A percentile compares a stretch with the other conserved stretches of the same genome.
Conservation (phyloP, 2,888 invertebrate species). For the Quadroppia sp. region DNA sequence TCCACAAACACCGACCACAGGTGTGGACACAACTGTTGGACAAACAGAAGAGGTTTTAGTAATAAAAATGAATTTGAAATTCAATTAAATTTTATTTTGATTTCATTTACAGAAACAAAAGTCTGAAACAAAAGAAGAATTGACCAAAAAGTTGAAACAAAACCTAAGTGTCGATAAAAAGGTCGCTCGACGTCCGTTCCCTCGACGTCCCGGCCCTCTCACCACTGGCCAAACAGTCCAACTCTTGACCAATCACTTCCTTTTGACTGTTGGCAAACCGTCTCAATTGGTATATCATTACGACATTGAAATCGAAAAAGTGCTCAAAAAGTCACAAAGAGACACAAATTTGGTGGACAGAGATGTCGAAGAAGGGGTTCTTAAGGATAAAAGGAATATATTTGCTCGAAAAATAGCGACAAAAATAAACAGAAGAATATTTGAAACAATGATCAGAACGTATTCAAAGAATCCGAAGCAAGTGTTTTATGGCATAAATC, state of each 20-base stretch:
- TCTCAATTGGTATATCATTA: constrained; percentile 32
- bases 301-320: constrained; percentile 33
- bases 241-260: constrained; percentile 23
- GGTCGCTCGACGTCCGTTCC: background rate
- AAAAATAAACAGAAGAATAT: background rate
- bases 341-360: background rate
- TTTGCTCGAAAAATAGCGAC: constrained; percentile 1
- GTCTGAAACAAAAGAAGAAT: background rate
- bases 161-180: background rate
- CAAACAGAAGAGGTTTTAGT: no score
- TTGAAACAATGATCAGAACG: background rate
- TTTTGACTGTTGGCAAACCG: background rate
- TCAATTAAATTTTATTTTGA: no score
- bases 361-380: background rate
- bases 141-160: background rate
- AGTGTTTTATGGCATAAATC: constrained; percentile 13
- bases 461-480: constrained; percentile 1
- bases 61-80: no score
- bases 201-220: background rate
- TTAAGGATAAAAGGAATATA: background rate
- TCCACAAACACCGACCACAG: no score
- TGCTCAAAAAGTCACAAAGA: background rate
- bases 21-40: no score
- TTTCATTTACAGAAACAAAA: no score
- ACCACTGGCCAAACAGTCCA: background rate